phyloP scores from a whole-genome alignment of 2,113 vertebrate species.

The Otolemur garnettii region DNA sequence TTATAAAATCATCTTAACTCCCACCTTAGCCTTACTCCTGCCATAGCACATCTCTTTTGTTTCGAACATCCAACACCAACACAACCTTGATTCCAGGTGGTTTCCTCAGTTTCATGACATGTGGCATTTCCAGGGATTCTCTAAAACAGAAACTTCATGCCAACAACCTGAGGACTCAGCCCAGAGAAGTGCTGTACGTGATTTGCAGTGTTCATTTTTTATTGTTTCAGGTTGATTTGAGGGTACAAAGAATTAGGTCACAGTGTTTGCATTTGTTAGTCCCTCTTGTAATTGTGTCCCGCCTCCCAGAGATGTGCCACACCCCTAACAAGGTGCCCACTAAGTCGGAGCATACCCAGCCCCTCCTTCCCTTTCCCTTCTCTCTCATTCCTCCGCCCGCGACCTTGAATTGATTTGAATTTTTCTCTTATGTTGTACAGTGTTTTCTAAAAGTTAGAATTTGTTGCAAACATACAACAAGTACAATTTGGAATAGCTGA shows the following conservation, averaged over 20 bases:
- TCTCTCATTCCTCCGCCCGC: no score
- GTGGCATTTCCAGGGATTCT: background rate
- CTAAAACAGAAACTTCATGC: background rate
- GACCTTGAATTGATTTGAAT: no score
- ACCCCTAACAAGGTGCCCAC: no score
- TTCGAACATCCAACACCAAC: background rate
- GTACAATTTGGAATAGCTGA: background rate
- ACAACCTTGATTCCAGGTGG: background rate
- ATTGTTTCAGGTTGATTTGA: background rate
- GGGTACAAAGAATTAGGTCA: no score
- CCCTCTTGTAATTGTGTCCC: no score
- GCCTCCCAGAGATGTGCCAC: no score
- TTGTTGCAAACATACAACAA: background rate
- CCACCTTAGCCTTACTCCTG: constrained; percentile 23
- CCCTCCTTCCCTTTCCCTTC: no score
- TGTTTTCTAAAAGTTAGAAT: background rate
- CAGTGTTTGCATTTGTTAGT: no score
- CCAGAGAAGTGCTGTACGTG: background rate
- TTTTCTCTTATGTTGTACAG: background rate
- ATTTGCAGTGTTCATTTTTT: background rate
- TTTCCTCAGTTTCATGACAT: background rate
- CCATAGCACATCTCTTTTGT: background rate
- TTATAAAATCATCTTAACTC: constrained; percentile 38
- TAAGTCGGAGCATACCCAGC: no score
- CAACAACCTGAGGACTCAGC: background rate